Evolutionary conservation across 2,797 vertebrate genomes (phyloP).

Genomic region (Coendou prehensilis): DNA sequence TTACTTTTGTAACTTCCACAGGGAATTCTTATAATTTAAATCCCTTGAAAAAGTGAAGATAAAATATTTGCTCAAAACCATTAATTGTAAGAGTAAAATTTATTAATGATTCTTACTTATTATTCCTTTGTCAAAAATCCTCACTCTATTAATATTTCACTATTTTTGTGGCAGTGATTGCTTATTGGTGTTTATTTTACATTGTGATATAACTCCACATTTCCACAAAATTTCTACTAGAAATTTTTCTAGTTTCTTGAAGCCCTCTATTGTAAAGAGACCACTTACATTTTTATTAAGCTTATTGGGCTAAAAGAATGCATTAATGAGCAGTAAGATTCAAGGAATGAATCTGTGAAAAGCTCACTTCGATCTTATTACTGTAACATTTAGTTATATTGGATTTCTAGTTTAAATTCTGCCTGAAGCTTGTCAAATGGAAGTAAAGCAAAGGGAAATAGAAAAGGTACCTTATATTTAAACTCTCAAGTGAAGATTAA

Average conservation of each 20-base stretch:
- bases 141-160: background rate
- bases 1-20: constrained; percentile 20
- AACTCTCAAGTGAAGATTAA: constrained; percentile 13
- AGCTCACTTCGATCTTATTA: constrained; percentile 43
- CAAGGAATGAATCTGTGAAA: constrained; percentile 21
- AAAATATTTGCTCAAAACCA: background rate
- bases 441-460: constrained; percentile 32
- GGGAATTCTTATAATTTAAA: constrained; percentile 53
- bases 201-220: background rate
- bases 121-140: constrained; percentile 1
- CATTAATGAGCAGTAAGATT: background rate
- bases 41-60: constrained; percentile 14
- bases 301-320: constrained; percentile 20
- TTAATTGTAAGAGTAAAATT: constrained; percentile 13
- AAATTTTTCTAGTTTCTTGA: constrained; percentile 16
- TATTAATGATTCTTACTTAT: background rate
- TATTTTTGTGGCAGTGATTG: background rate
- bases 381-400: constrained; percentile 33
- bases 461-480: constrained; percentile 52
- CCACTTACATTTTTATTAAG: constrained; percentile 27
- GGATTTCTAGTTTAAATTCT: constrained; percentile 71
- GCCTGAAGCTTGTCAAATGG: constrained; percentile 62
- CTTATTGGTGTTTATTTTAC: background rate
- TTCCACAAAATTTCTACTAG: background rate
- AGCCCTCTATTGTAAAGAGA: background rate